Evolutionary conservation across 1,140 invertebrate species (phyloP), one percentile per base, ranked within the genome.

Genomic region (Gryon sp.): DNA sequence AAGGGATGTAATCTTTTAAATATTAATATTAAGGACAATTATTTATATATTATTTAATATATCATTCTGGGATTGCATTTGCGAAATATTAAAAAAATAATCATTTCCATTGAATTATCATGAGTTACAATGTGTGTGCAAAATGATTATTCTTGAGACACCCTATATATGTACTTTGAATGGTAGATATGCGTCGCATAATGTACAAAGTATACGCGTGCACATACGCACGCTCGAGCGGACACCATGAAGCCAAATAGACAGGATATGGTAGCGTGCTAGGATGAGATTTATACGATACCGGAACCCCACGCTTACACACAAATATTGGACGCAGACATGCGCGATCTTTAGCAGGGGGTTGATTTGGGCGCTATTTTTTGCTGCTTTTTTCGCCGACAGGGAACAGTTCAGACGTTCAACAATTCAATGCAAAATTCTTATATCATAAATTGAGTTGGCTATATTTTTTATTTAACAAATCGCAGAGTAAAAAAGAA

Each of bases 241-340:
- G 70, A 74, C 73, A 80, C 68, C 59, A 40, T 76, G 81, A 85
- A 80, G 81, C 82, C 82, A 80, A 81, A 83, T 80, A 79, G 76
- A 82, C 80, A 81, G 82, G 80, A 83, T 84, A 84, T 65, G 73
- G 68, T 79, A 55, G 68, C 63, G 72, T 76, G 76, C 74, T 69
- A 79, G 80, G 81, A 84, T 84, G 83, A 84, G 84, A 86, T 86
- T 86, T 84, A 86, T 84, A 80, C 79, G 80, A 83, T 81, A 83
- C 80, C 82, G 82, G 83, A 86, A 86, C 82, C 80, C 82, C 53
- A 70, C 55, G 69, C 68, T 62, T 72, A 63, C 60, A 38, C 62
- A 62, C 75, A 60, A 65, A 55, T 62, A 66, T 66, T 68, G 34
- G 65, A 34, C 43, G 59, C 66, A 70, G 59, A 66, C 68, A 70